Evolutionary conservation across 2,797 vertebrate species (phyloP).

Genomic region (Siniperca undulata): DNA sequence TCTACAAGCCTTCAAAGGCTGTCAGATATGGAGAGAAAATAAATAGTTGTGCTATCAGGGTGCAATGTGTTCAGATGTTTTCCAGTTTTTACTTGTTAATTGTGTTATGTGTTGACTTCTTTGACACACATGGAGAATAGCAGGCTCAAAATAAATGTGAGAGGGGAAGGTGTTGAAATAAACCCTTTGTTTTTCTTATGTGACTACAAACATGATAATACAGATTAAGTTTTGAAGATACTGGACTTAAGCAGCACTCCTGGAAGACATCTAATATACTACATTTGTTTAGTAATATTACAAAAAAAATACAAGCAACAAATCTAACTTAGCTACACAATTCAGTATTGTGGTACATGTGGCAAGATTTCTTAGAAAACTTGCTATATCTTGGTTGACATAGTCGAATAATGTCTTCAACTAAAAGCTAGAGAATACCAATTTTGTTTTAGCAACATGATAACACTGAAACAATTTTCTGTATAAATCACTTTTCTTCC

Average conservation of each 20-base stretch:
- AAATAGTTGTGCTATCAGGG: slow-evolving; percentile 46
- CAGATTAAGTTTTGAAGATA: neutral
- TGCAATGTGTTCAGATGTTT: slow-evolving; percentile 49
- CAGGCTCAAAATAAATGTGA: slow-evolving; percentile 15
- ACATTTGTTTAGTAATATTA: neutral
- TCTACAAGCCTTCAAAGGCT: slow-evolving; percentile 73
- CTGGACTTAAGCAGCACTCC: neutral
- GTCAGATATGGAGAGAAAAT: slow-evolving; percentile 52
- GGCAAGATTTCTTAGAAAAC: slow-evolving; percentile 1
- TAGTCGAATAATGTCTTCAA: slow-evolving; percentile 1
- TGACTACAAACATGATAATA: slow-evolving; percentile 7
- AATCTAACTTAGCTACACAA: neutral
- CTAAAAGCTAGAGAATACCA: slow-evolving; percentile 11
- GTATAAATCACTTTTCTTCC: slow-evolving; percentile 5
- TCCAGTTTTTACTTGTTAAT: slow-evolving; percentile 42
- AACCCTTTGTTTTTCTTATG: neutral
- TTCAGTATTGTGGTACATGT: neutral
- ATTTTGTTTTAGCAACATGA: slow-evolving; percentile 21
- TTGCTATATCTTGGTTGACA: neutral
- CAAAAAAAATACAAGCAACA: neutral
- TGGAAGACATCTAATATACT: neutral
- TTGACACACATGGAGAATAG: slow-evolving; percentile 8
- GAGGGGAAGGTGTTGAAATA: neutral
- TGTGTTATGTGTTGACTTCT: slow-evolving; percentile 34
- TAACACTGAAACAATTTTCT: slow-evolving; percentile 2